Conservation (phyloP, 2,888 invertebrate genomes). For the Coronaproctus castanopsis region DNA sequence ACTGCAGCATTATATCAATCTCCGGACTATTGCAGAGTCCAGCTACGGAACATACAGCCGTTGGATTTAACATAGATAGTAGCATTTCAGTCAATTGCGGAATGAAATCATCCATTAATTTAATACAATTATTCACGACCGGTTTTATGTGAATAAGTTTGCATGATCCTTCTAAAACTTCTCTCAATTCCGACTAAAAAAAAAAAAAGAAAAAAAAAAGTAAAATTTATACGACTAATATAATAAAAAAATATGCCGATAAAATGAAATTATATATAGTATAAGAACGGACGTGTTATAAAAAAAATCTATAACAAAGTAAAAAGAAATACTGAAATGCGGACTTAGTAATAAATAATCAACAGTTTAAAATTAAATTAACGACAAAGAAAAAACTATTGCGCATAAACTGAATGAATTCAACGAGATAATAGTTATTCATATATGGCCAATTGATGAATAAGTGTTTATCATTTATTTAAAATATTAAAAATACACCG, state of each 20-base stretch:
- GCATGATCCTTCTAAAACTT: constrained; percentile 76
- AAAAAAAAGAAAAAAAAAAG: constrained; percentile 7
- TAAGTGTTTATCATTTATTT: too few species aligned
- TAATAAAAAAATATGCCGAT: not conserved
- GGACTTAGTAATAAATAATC: too few species aligned
- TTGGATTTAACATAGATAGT: constrained; percentile 78
- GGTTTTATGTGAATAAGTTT: constrained; percentile 52
- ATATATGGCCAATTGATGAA: too few species aligned
- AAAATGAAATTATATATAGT: not conserved
- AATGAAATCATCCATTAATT: constrained; percentile 62
- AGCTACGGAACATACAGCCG: constrained; percentile 66
- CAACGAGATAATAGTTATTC: too few species aligned
- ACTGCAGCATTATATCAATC: constrained; percentile 42
- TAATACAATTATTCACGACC: constrained; percentile 52
- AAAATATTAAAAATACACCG: too few species aligned
- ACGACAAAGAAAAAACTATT: too few species aligned
- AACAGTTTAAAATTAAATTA: too few species aligned
- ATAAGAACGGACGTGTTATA: not conserved
- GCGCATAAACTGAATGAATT: too few species aligned
- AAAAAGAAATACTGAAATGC: too few species aligned
- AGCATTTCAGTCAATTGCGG: constrained; percentile 71
- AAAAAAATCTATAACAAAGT: too few species aligned
- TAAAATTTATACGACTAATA: not conserved
- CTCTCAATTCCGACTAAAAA: constrained; percentile 51
- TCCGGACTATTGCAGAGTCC: constrained; percentile 63